Conservation (phyloP, 2,797 vertebrate genomes). For the Heteromormyrus szaboi region DNA sequence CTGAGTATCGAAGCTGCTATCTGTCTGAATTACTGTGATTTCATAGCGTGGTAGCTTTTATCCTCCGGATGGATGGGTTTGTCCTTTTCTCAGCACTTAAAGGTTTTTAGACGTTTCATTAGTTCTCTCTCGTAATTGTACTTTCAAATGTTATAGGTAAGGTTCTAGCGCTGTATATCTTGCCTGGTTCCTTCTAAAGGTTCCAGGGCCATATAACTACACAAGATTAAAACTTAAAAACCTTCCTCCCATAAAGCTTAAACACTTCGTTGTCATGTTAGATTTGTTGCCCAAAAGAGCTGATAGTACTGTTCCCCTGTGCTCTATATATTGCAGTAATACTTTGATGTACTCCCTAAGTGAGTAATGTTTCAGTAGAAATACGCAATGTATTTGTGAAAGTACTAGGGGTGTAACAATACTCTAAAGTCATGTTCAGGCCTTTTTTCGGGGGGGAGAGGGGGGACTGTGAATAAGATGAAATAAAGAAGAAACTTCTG, state of each 20-base stretch:
- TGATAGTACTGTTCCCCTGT: background rate
- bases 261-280: background rate
- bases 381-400: background rate
- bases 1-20: background rate
- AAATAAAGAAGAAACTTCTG: background rate
- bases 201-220: background rate
- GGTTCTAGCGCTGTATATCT: too few species aligned
- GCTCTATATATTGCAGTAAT: background rate
- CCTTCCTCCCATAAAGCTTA: background rate
- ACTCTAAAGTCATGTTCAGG: background rate
- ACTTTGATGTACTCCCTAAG: background rate
- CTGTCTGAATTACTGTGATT: slow-evolving; percentile 1
- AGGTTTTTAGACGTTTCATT: background rate
- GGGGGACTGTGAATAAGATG: background rate
- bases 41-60: background rate
- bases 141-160: background rate
- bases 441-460: background rate
- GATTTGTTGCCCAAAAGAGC: background rate
- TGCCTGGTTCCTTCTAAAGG: background rate
- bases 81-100: background rate
- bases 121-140: background rate
- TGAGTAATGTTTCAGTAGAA: background rate
- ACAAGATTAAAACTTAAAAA: background rate
- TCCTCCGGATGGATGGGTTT: background rate
- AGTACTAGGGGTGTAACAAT: background rate